Evolutionary conservation across 2,888 invertebrate genomes (phyloP).

Genomic region (Hoplodrina ambigua): DNA sequence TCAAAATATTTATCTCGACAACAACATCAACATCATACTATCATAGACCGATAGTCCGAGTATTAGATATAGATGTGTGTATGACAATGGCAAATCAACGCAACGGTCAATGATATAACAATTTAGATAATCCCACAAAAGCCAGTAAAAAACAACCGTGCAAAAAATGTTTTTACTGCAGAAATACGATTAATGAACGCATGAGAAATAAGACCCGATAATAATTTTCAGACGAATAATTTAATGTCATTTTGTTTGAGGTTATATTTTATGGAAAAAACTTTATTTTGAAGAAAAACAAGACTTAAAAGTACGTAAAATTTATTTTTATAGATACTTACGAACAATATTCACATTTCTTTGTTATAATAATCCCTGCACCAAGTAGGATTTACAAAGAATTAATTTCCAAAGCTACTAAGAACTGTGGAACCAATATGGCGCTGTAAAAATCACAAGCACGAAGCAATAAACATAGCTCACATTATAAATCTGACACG

Average conservation of each 20-base stretch:
- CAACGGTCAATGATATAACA: no score
- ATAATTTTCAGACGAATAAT: constrained; percentile 46
- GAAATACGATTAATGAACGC: no score
- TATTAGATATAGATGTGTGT: no score
- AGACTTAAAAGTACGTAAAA: constrained; percentile 44
- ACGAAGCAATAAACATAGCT: constrained; percentile 63
- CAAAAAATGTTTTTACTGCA: no score
- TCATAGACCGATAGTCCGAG: no score
- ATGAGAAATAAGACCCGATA: no score
- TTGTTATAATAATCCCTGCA: not conserved
- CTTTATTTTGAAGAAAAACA: constrained; percentile 36
- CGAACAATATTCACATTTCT: not conserved
- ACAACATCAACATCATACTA: no score
- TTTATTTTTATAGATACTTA: not conserved
- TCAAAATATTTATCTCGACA: no score
- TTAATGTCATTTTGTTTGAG: constrained; percentile 50
- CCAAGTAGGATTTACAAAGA: constrained; percentile 2
- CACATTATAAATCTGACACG: constrained; percentile 65
- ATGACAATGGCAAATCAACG: no score
- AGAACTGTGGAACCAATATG: constrained; percentile 69
- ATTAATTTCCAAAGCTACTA: constrained; percentile 6
- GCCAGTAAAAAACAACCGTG: no score
- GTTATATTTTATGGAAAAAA: constrained; percentile 39
- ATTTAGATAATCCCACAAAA: no score
- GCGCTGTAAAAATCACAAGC: constrained; percentile 67